Percentiles rank a stretch among this genome's conserved stretches.
These are phyloP conservation scores for Trematomus bernacchii DNA, from an alignment of 2,797 vertebrate species.

Conservation along the genomic window DNA sequence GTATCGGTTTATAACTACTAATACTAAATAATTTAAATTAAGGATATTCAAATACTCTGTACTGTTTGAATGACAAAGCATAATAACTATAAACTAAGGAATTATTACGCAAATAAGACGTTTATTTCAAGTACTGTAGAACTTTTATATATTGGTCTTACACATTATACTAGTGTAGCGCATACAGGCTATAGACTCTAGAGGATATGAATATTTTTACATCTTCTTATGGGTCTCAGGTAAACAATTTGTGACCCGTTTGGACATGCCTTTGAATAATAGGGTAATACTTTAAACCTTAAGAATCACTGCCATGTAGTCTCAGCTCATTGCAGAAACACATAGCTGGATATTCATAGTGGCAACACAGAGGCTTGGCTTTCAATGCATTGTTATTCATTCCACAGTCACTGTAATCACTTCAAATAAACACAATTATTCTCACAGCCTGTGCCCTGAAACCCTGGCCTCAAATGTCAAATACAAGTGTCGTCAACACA, in stretches of 20 bases:
- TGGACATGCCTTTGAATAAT: background rate
- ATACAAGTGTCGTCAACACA: slow-evolving; percentile 22
- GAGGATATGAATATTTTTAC: too few relatives aligned
- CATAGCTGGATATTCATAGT: slow-evolving; percentile 24
- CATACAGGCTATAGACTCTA: too few relatives aligned
- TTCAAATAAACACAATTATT: slow-evolving; percentile 74
- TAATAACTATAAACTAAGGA: too few relatives aligned
- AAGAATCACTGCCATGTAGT: slow-evolving; percentile 12
- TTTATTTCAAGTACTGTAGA: too few relatives aligned
- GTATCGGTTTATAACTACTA: too few relatives aligned
- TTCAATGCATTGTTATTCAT: slow-evolving; percentile 62
- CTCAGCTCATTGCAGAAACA: slow-evolving; percentile 15
- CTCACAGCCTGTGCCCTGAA: slow-evolving; percentile 48
- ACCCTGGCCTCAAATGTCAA: slow-evolving; percentile 60
- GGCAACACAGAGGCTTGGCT: slow-evolving; percentile 25
- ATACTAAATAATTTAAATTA: too few relatives aligned
- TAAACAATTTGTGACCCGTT: background rate
- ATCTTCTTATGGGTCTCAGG: too few relatives aligned
- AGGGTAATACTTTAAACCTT: slow-evolving; percentile 2
- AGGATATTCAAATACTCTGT: too few relatives aligned
- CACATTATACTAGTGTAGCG: too few relatives aligned
- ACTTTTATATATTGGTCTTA: too few relatives aligned
- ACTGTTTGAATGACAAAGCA: too few relatives aligned
- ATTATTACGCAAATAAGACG: too few relatives aligned
- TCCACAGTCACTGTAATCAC: slow-evolving; percentile 61